phyloP scores from a whole-genome alignment of 1,140 invertebrate species.

The Macrocentrus cingulum region DNA sequence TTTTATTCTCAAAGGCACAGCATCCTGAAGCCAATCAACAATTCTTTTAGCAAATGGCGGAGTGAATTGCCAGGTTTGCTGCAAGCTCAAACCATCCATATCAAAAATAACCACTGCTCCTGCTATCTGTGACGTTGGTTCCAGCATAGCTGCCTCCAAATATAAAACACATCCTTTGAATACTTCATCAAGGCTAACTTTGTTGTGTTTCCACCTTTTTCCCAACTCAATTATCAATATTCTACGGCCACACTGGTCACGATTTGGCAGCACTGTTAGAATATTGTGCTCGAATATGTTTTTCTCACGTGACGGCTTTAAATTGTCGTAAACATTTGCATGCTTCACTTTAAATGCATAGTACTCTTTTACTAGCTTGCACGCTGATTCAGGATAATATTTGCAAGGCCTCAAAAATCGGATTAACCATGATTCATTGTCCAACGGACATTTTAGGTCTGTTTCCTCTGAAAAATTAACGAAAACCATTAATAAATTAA shows the following conservation, averaged over 20 bases:
- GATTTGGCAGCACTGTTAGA: conserved; percentile 72
- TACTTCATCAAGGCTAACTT: conserved; percentile 76
- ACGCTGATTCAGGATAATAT: conserved; percentile 77
- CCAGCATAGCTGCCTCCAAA: conserved; percentile 77
- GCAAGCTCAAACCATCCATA: conserved; percentile 78
- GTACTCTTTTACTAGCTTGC: conserved; percentile 75
- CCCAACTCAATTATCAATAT: conserved; percentile 77
- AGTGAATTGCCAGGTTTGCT: conserved; percentile 81
- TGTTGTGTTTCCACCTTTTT: conserved; percentile 83
- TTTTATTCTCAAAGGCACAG: conserved; percentile 79
- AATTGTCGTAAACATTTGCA: conserved; percentile 67
- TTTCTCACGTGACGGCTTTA: conserved; percentile 70
- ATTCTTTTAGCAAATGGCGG: conserved; percentile 80
- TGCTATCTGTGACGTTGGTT: conserved; percentile 74
- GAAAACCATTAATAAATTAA: conserved; percentile 19
- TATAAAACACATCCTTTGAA: conserved; percentile 81
- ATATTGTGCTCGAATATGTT: conserved; percentile 80
- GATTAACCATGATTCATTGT: conserved; percentile 74
- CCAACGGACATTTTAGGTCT: conserved; percentile 68
- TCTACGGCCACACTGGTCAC: conserved; percentile 73
- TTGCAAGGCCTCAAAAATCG: conserved; percentile 77
- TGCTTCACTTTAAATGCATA: conserved; percentile 80
- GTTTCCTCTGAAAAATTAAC: conserved; percentile 64
- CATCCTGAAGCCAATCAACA: conserved; percentile 81
- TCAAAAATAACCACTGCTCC: conserved; percentile 81